Evolutionary conservation across 2,797 vertebrate genomes (phyloP), one percentile per base, ranked within the genome.

Genomic region (Myripristis murdjan): DNA sequence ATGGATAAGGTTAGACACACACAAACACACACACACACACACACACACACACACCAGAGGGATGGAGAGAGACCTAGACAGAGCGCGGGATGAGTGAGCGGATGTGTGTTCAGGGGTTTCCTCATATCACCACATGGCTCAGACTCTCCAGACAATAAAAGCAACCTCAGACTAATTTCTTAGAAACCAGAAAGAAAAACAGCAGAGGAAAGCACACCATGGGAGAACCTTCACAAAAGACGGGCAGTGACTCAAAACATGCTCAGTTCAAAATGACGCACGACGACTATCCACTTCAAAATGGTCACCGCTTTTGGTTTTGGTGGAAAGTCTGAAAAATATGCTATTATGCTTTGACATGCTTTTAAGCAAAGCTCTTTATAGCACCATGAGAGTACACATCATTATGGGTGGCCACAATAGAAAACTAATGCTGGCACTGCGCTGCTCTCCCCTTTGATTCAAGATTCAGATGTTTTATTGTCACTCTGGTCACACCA

Each of bases 1-100:
- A 77, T 91, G 91, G 90, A 85, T 41, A 11, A 73, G 37, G 70
- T 90, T 87, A 87, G 81, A 79, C 75, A 47, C 84, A 86, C 81
- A 43, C 61, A 55, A n/a, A n/a, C n/a, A n/a, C 26, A 28, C 26
- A 28, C 26, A 28, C 26, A 28, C n/a, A n/a, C n/a, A n/a, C n/a
- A n/a, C n/a, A 79, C 75, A 47, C 84, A 86, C 81, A 43, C 60
- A 55, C 22, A 70, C 68, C 67, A 11, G 26, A 55, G 63, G 66
- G 58, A 78, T 14, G 33, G 63, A 61, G 41, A 8, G 44, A 71
- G 33, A 28, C 14, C 56, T 41, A 83, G 76, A 84, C 65, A 39
- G 70, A 53, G 46, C 16, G 46, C 54, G n/a, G 47, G 86, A 77
- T 62, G 80, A 85, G 79, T 54, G 71, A 82, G 63, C 53, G 57